These are phyloP conservation scores for Leucoraja ocellata DNA, from an alignment of 2,797 vertebrate genomes.

Conservation along the genomic window DNA sequence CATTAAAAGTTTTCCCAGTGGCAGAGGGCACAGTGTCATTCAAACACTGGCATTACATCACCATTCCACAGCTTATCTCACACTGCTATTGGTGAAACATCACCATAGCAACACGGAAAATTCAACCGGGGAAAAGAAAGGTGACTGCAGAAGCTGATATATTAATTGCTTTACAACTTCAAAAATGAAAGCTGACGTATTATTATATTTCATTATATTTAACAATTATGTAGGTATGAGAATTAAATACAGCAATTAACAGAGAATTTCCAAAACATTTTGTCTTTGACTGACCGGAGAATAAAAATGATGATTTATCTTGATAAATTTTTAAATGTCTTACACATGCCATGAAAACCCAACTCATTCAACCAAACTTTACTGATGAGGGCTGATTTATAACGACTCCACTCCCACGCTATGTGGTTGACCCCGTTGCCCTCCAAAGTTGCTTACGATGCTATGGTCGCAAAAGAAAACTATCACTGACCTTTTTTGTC, in stretches of 20 bases:
- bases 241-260: not conserved
- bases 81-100: conserved; percentile 7
- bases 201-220: not conserved
- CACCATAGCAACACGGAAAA: conserved; percentile 22
- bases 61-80: not conserved
- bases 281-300: not conserved
- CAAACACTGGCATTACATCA: not conserved
- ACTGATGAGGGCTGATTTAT: not conserved
- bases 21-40: conserved; percentile 32
- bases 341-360: not conserved
- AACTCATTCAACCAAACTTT: not conserved
- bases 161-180: not conserved
- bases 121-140: not conserved
- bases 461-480: not conserved
- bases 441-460: not conserved
- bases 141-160: not conserved
- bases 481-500: not conserved
- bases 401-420: not conserved
- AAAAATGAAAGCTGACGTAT: not conserved
- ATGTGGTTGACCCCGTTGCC: not conserved
- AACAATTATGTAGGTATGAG: not conserved
- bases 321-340: not conserved
- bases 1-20: conserved; percentile 1
- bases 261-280: not conserved
- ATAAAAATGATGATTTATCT: not conserved